Evolutionary conservation across 2,113 vertebrate genomes (phyloP).

Genomic region (Tychaedon coryphoeus): DNA sequence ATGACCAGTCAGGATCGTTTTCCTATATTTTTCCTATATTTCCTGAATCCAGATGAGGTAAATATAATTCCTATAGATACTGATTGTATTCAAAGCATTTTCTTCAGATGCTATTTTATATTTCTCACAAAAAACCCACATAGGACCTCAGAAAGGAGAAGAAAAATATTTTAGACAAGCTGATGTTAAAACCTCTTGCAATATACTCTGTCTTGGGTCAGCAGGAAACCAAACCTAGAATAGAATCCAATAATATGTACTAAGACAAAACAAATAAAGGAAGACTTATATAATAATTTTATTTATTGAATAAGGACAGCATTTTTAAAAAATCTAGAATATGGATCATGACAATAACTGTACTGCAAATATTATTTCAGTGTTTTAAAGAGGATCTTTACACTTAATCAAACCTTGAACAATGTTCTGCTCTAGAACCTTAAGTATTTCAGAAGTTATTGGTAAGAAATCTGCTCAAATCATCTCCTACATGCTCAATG

Average conservation of each 20-base stretch:
- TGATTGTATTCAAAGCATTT: not conserved
- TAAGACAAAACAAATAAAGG: not conserved
- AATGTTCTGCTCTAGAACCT: not conserved
- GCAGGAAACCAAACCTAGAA: not conserved
- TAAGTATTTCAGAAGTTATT: not conserved
- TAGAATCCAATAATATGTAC: not conserved
- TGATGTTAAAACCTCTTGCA: not conserved
- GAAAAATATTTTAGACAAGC: not conserved
- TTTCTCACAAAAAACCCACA: not conserved
- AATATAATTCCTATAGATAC: not conserved
- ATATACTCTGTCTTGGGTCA: not conserved
- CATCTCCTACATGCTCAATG: not conserved
- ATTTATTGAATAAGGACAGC: not conserved
- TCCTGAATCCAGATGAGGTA: not conserved
- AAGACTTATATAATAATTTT: not conserved
- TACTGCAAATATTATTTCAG: not conserved
- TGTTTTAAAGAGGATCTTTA: not conserved
- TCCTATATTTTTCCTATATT: not conserved
- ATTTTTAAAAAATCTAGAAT: not conserved
- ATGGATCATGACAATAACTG: not conserved
- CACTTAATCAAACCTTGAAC: not conserved
- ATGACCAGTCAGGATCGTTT: not conserved
- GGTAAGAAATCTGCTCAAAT: not conserved
- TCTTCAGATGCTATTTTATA: not conserved
- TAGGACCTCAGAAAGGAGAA: not conserved